Conservation (phyloP, 2,888 invertebrate genomes). For the Aphidoletes aphidimyza region DNA sequence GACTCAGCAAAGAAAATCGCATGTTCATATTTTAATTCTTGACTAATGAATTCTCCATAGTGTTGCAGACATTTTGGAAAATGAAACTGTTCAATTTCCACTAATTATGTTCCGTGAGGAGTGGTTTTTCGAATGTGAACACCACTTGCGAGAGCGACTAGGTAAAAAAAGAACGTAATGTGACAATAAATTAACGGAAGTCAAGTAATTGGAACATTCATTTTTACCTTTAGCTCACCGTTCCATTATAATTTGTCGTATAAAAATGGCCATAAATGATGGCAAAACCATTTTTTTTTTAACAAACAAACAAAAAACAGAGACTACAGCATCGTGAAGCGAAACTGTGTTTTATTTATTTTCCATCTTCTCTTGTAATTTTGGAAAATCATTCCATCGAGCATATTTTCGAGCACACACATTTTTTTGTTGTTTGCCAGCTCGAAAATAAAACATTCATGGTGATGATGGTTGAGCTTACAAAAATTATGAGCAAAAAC, state of each 20-base stretch:
- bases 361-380: neutral
- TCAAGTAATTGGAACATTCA: neutral
- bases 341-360: neutral
- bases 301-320: neutral
- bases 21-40: neutral
- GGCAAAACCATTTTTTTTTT: no score
- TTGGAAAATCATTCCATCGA: neutral
- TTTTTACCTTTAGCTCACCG: neutral
- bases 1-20: neutral
- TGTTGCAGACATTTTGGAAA: neutral
- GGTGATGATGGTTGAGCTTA: conserved; percentile 22
- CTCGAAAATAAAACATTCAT: neutral
- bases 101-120: conserved; percentile 11
- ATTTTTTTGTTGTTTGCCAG: neutral
- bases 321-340: neutral
- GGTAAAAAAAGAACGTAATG: conserved; percentile 17
- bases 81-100: neutral
- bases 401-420: neutral
- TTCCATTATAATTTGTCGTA: neutral
- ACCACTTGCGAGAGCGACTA: conserved; percentile 2
- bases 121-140: no score
- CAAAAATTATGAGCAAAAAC: neutral
- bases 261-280: conserved; percentile 30
- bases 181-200: conserved; percentile 1
- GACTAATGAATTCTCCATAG: conserved; percentile 26